These are phyloP conservation scores for Nezara viridula DNA, from an alignment of 2,888 invertebrate genomes.

Conservation along the genomic window DNA sequence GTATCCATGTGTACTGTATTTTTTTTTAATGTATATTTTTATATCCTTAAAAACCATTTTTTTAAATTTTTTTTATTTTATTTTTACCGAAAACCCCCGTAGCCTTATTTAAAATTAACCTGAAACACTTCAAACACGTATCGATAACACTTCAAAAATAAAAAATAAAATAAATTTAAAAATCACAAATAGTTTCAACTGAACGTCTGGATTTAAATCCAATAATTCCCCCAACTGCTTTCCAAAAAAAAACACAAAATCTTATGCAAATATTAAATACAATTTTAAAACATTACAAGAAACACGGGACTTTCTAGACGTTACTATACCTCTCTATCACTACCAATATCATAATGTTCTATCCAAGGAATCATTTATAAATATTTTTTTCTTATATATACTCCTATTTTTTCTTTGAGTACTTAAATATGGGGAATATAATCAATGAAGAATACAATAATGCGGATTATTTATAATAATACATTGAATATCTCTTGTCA, in stretches of 20 bases:
- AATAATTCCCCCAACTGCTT: neutral
- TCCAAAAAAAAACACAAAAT: neutral
- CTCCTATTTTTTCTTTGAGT: too few species aligned
- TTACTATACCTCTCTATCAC: too few species aligned
- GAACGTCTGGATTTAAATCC: neutral
- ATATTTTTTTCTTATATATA: too few species aligned
- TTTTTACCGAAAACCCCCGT: neutral
- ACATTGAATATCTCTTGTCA: too few species aligned
- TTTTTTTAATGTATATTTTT: neutral
- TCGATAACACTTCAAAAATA: neutral
- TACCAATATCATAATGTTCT: too few species aligned
- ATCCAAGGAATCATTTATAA: too few species aligned
- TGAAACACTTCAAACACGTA: neutral
- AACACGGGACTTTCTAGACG: too few species aligned
- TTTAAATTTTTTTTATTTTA: neutral
- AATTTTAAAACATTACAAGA: too few species aligned
- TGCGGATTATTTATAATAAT: too few species aligned
- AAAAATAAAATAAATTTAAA: neutral
- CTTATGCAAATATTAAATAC: neutral
- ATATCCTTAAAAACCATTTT: neutral
- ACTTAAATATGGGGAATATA: too few species aligned
- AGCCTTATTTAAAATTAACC: neutral
- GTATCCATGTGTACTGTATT: constrained; percentile 32
- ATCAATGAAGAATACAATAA: too few species aligned
- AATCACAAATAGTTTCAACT: neutral